Base-by-base conservation (phyloP, 2,888 invertebrate genomes). In the Drosophila ochracea region DNA sequence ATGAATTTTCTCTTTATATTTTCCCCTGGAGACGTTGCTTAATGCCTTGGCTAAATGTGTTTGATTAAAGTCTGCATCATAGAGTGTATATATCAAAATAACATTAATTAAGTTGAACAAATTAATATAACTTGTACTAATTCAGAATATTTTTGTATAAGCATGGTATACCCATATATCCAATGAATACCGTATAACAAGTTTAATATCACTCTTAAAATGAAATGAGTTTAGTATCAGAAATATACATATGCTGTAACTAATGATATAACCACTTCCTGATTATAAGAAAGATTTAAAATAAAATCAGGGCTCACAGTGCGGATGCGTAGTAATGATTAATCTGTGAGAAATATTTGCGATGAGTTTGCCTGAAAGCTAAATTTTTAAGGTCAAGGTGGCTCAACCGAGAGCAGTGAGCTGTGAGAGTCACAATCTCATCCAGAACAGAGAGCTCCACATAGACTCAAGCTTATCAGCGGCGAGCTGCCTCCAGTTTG, bases 351-450 rank as follows among this genome's bases (percentile, higher is more conserved):
- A 35, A 54, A 47, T 30, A 43, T 60, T 35, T 16, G 43, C 35
- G 6, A 33, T 68, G 49, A 33, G 35, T 50, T 58, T 10, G 70
- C 39, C 11, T 11, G 33, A 25, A 25, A 28, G 59, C 33, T 3
- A n/a, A 28, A 57, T 61, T 57, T 81, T 69, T 83, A 84, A 89
- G 89, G 84, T 84, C 89, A 89, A 86, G 83, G 73, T 66, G 52
- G 37, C 67, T 39, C 43, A 62, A 37, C 60, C 33, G 52, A 25
- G 39, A 25, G 19, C 21, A 43, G 9, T 39, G 50, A 31, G 30
- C 37, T 47, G 21, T 47, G 50, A 37, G 37, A 21, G 37, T 33
- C 60, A 49, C 33, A 57, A 53, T 68, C 66, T 64, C 60, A 4
- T 9, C 31, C 62, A 61, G 68, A 43, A 28, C 11, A 30, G 10